Evolutionary conservation across 2,888 invertebrate species (phyloP), one percentile per base, ranked within the genome.

Genomic region (Cryptus viduatorius): DNA sequence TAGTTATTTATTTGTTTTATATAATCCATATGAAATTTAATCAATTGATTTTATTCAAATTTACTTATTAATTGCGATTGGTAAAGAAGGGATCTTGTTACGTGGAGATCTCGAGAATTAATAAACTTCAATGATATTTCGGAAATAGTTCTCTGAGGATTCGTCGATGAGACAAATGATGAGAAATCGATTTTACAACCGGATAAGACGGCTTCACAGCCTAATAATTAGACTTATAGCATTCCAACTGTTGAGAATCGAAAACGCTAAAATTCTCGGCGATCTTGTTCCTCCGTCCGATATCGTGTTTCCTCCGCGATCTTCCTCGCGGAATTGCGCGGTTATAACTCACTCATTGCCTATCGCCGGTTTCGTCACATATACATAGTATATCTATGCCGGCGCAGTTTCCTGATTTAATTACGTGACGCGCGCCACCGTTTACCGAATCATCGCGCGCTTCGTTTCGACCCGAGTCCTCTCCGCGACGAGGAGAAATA

Each of bases 181-280:
- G 56, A 71, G 59, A 71, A 69, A 78, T 73, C 56, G 50, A 79
- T 59, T 50, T 73, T 68, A 61, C 59, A 37, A 72, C 61, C 72
- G 68, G 78, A 79, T 59, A 42, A 50, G 48, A 42, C 42, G 78
- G 59, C 16, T 8, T 14, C 29, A 4, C 64, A 10, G 78, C 48
- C 78, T 73, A 61, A 81, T 81, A 68, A 78, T 78, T 80, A 46
- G 68, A 68, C 53, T 77, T 73, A 24, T 61, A 72, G 19, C 19
- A 31, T 48, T 19, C 77, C 14, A 10, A 42, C 72, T 29, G 37
- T 46, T 31, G 76, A 14, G 65, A 50, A 68, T 68, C 14, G 48
- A 48, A 31, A 68, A 14, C 5, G 46, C 7, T 53, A 37, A 50
- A 59, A 69, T 68, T 73, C 67, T 24, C 53, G 29, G 24, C 79